phyloP scores from a whole-genome alignment of 2,113 vertebrate genomes.

The Antechinus stuartii region DNA sequence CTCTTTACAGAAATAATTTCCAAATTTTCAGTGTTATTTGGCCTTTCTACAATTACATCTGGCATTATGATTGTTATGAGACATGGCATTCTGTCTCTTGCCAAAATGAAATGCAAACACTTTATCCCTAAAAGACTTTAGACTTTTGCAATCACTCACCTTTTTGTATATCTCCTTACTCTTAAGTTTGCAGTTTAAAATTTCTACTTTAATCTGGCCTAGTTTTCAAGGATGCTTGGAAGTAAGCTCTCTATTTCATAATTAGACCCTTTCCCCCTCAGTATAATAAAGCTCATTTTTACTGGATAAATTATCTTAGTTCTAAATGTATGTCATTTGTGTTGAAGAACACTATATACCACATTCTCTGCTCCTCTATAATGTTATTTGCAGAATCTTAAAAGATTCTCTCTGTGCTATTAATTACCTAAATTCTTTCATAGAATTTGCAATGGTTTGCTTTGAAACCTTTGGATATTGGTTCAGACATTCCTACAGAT shows the following conservation, averaged over 20 bases:
- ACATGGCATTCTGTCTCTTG: background rate
- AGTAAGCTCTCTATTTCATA: background rate
- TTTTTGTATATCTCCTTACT: background rate
- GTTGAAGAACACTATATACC: background rate
- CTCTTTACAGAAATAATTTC: background rate
- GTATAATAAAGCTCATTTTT: background rate
- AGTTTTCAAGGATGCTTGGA: background rate
- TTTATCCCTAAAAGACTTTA: background rate
- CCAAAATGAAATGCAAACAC: background rate
- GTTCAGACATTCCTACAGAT: background rate
- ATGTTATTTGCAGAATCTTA: background rate
- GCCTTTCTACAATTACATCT: background rate
- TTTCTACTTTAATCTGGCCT: background rate
- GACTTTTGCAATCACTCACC: background rate
- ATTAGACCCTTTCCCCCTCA: background rate
- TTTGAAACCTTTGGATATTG: background rate
- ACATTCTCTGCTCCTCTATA: background rate
- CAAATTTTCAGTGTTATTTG: background rate
- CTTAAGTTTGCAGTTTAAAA: background rate
- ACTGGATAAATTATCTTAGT: background rate
- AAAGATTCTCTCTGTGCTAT: background rate
- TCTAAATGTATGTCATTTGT: background rate
- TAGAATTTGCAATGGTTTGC: background rate
- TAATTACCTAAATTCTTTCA: background rate
- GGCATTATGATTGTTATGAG: background rate